Evolutionary conservation across 2,888 invertebrate species (phyloP).

Genomic region (Drosophila cognata): DNA sequence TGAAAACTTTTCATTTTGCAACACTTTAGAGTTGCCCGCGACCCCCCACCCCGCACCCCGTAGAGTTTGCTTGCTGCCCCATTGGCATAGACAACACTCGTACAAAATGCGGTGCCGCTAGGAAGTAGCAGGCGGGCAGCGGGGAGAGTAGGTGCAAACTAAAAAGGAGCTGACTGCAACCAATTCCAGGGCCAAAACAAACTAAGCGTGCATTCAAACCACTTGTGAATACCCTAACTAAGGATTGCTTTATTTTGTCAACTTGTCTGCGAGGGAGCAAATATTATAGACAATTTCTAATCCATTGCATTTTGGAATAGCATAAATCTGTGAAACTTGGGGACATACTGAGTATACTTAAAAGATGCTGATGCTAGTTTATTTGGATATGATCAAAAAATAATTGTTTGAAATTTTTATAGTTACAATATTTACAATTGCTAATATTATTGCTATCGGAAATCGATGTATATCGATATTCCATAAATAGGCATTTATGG

Average conservation of each 20-base stretch:
- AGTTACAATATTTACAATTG: too few species aligned
- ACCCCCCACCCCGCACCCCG: not conserved
- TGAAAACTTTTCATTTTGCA: conserved; percentile 75
- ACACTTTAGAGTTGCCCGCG: conserved; percentile 59
- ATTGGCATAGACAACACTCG: conserved; percentile 50
- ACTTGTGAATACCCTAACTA: conserved; percentile 38
- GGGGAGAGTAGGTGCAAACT: conserved; percentile 8
- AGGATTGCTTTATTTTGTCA: not conserved
- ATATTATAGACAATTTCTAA: not conserved
- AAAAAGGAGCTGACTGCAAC: conserved; percentile 20
- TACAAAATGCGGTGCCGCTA: conserved; percentile 31
- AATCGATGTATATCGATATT: too few species aligned
- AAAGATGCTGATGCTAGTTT: not conserved
- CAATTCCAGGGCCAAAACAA: conserved; percentile 59
- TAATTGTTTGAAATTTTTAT: too few species aligned
- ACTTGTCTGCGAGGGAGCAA: not conserved
- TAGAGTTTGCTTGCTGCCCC: conserved; percentile 18
- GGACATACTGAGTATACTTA: not conserved
- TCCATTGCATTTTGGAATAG: not conserved
- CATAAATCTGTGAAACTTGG: not conserved
- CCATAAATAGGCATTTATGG: too few species aligned
- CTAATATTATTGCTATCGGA: too few species aligned
- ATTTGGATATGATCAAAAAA: not conserved
- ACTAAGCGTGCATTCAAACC: conserved; percentile 62
- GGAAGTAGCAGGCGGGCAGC: not conserved